These are phyloP conservation scores for Aeoliscus strigatus DNA, from an alignment of 2,797 vertebrate species.

Conservation along the genomic window DNA sequence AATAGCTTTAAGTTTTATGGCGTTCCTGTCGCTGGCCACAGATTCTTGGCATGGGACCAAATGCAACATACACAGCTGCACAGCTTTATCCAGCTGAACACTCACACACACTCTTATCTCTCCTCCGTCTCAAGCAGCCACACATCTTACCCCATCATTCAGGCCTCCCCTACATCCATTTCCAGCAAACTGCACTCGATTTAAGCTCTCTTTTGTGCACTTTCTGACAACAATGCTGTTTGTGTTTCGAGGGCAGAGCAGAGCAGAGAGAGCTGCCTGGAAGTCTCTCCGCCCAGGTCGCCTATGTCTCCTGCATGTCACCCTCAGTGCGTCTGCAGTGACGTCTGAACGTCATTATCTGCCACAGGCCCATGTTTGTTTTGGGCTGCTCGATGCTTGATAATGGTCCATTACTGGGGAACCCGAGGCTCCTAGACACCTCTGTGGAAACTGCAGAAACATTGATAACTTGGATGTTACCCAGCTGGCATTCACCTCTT, in stretches of 20 bases:
- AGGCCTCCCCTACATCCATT: constrained; percentile 48
- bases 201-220: constrained; percentile 54
- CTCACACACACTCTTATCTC: constrained; percentile 40
- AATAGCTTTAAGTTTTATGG: constrained; percentile 71
- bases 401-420: constrained; percentile 68
- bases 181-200: constrained; percentile 49
- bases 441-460: constrained; percentile 49
- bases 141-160: constrained; percentile 36
- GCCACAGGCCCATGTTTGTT: constrained; percentile 69
- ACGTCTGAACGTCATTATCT: constrained; percentile 71
- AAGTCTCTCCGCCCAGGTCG: constrained; percentile 39
- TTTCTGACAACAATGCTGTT: constrained; percentile 54
- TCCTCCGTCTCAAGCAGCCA: constrained; percentile 12
- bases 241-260: constrained; percentile 51
- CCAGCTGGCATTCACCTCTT: constrained; percentile 48
- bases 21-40: constrained; percentile 49
- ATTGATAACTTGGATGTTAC: constrained; percentile 43
- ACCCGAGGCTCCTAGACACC: constrained; percentile 47
- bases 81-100: constrained; percentile 33
- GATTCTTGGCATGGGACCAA: constrained; percentile 57
- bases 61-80: constrained; percentile 63
- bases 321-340: constrained; percentile 65
- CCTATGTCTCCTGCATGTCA: constrained; percentile 58
- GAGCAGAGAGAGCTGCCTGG: constrained; percentile 47
- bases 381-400: constrained; percentile 60